phyloP scores from a whole-genome alignment of 2,888 invertebrate species.

The Petrolisthes manimaculis region DNA sequence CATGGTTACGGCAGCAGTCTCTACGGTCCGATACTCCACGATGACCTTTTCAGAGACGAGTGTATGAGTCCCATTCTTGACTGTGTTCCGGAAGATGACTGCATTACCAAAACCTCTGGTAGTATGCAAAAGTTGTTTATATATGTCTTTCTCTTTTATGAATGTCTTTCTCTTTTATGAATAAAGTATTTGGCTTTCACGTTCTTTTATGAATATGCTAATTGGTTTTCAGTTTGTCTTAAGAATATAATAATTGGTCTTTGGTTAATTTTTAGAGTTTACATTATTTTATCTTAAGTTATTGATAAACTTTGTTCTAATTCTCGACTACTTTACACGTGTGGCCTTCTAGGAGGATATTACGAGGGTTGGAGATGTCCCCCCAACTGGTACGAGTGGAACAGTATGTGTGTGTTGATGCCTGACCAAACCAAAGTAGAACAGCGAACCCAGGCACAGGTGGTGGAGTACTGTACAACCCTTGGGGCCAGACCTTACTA shows the following conservation, averaged over 20 bases:
- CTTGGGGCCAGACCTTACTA: conserved; percentile 28
- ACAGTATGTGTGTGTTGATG: conserved; percentile 21
- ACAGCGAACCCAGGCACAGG: conserved; percentile 23
- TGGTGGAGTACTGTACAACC: conserved; percentile 19
- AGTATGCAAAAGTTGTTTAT: neutral
- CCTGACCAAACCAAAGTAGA: conserved; percentile 4
- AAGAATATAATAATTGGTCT: too few relatives aligned
- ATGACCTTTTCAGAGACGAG: conserved; percentile 24
- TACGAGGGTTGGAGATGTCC: conserved; percentile 31
- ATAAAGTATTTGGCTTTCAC: too few relatives aligned
- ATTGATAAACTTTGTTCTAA: too few relatives aligned
- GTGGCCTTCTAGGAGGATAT: neutral
- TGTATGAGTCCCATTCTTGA: conserved; percentile 32
- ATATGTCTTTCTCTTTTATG: neutral
- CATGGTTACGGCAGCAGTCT: too few relatives aligned
- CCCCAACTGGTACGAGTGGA: conserved; percentile 10
- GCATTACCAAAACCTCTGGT: conserved; percentile 22
- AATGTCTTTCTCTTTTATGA: too few relatives aligned
- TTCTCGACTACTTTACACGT: too few relatives aligned
- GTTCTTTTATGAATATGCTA: too few relatives aligned
- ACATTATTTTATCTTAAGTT: too few relatives aligned
- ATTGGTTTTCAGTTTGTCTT: too few relatives aligned
- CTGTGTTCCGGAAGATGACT: conserved; percentile 45
- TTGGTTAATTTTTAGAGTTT: too few relatives aligned
- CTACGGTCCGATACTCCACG: too few relatives aligned